Evolutionary conservation across 1,140 invertebrate genomes (phyloP).

Genomic region (Zophobas morio): DNA sequence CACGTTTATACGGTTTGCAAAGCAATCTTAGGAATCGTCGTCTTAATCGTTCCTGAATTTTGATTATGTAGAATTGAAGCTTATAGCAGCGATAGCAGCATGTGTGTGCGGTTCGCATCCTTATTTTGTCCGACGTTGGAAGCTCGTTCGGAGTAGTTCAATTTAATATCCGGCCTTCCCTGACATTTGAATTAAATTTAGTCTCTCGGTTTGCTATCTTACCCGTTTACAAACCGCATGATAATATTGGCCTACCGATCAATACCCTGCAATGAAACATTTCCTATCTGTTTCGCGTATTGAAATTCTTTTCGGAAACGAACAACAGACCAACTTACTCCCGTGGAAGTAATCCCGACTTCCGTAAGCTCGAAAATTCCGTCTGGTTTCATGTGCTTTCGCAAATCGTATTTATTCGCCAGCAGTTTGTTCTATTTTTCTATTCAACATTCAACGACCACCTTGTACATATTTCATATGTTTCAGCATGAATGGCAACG

Average conservation of each 20-base stretch:
- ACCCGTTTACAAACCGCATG: slow-evolving; percentile 47
- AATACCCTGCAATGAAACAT: slow-evolving; percentile 43
- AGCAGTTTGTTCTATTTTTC: slow-evolving; percentile 28
- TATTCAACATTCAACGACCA: slow-evolving; percentile 37
- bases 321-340: background rate
- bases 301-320: slow-evolving; percentile 35
- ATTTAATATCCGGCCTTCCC: slow-evolving; percentile 46
- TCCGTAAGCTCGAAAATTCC: slow-evolving; percentile 4
- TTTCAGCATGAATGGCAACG: slow-evolving; percentile 27
- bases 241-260: slow-evolving; percentile 47
- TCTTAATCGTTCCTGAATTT: slow-evolving; percentile 40
- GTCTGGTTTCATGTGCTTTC: slow-evolving; percentile 24
- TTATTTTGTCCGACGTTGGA: slow-evolving; percentile 27
- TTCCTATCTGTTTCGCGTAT: slow-evolving; percentile 34
- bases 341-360: slow-evolving; percentile 2
- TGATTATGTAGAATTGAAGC: slow-evolving; percentile 26
- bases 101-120: slow-evolving; percentile 18
- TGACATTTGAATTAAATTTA: slow-evolving; percentile 49
- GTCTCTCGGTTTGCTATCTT: slow-evolving; percentile 48
- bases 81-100: background rate
- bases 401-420: slow-evolving; percentile 34
- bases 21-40: slow-evolving; percentile 15
- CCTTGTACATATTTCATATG: slow-evolving; percentile 32
- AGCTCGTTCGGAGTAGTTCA: slow-evolving; percentile 36
- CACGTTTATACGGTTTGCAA: slow-evolving; percentile 34